Conservation (phyloP, 2,113 vertebrate species). For the Microcebus lehilahytsara region DNA sequence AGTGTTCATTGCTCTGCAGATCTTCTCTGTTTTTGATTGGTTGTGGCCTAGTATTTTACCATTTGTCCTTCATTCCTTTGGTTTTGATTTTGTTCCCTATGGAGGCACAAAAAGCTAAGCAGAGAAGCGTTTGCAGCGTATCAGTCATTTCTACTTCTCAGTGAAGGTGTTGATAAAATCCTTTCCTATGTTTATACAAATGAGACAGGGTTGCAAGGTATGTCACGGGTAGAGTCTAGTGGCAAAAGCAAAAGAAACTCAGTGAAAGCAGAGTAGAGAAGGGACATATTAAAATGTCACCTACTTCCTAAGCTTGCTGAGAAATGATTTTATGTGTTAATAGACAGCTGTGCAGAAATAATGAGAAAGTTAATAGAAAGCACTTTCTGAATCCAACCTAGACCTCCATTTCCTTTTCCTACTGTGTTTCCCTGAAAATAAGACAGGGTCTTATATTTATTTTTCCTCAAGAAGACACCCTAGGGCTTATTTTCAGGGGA, state of each 20-base stretch:
- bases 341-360: conserved; percentile 18
- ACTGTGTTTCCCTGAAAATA: too few relatives aligned
- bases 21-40: not conserved
- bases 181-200: not conserved
- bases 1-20: not conserved
- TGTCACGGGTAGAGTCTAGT: not conserved
- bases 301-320: not conserved
- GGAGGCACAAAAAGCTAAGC: not conserved
- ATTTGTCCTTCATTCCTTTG: not conserved
- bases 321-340: not conserved
- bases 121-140: not conserved
- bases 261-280: not conserved
- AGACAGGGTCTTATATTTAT: too few relatives aligned
- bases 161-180: not conserved
- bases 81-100: not conserved
- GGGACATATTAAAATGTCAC: not conserved
- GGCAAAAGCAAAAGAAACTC: not conserved
- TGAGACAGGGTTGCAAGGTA: not conserved
- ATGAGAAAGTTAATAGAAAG: not conserved
- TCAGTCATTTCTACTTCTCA: not conserved
- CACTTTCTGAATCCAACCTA: not conserved
- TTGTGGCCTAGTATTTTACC: not conserved
- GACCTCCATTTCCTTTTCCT: not conserved
- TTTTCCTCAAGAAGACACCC: too few relatives aligned
- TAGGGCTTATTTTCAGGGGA: too few relatives aligned